Evolutionary conservation across 2,113 vertebrate genomes (phyloP).

Genomic region (Chlorocebus sabaeus): DNA sequence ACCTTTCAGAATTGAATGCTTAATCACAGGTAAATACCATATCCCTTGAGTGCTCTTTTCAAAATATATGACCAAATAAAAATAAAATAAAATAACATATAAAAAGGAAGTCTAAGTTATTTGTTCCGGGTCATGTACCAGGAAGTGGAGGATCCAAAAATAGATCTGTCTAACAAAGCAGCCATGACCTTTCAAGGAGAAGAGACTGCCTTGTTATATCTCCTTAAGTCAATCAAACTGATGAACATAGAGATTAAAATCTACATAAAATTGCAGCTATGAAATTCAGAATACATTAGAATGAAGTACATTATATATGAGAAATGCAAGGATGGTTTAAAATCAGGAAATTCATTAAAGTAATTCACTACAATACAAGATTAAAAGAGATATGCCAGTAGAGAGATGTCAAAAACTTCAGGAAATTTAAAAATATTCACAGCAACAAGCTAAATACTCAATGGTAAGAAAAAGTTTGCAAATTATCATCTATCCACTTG

Average conservation of each 20-base stretch:
- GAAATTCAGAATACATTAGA: background rate
- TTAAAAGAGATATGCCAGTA: background rate
- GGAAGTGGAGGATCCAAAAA: background rate
- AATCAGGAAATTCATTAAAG: background rate
- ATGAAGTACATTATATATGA: background rate
- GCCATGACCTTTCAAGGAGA: background rate
- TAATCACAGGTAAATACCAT: background rate
- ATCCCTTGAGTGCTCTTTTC: background rate
- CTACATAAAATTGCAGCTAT: background rate
- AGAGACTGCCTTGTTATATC: background rate
- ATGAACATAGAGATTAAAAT: background rate
- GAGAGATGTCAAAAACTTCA: background rate
- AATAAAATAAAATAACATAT: background rate
- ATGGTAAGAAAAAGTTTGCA: background rate
- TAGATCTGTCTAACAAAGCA: background rate
- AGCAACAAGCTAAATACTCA: background rate
- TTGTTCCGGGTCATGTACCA: background rate
- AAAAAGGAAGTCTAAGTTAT: background rate
- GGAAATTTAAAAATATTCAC: background rate
- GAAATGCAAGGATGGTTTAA: background rate
- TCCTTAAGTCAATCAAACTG: background rate
- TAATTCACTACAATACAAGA: background rate
- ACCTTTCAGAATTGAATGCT: background rate
- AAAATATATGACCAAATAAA: constrained; percentile 35
- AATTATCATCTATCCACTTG: background rate